Base-by-base conservation (phyloP, 2,888 invertebrate genomes). In the Epinotia demarniana region DNA sequence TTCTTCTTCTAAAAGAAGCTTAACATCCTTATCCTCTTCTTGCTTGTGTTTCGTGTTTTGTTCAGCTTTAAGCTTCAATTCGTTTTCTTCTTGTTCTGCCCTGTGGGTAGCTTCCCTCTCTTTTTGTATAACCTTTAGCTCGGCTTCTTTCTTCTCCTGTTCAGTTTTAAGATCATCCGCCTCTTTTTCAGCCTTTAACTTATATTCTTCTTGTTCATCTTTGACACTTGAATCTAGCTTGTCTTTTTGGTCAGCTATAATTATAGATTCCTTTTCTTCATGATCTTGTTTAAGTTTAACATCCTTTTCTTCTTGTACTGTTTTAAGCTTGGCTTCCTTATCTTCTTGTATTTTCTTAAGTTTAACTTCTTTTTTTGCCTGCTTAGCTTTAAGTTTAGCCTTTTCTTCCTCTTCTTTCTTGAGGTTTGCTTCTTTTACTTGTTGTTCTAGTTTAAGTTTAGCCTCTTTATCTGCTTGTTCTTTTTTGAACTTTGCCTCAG, bases 11-110 rank as follows among this genome's bases (percentile, higher is more conserved):
- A 23, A 16, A 12, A 60, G 55, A 27, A 64, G 75, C 77, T 79
- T 55, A 53, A 79, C 79, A 58, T 83, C 70, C 39, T 72, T 72
- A 49, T 80, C 64, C 39, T 74, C 78, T 73, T 75, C 46, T 46
- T 79, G 64, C 76, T 67, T 81, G 71, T 23, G 19, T 1, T 12
- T 6, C 6, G 19, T 13, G 6, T 63, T 43, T n/a, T 68, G 76
- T 39, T 78, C 69, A 43, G 72, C 73, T 33, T 78, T 74, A 46
- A 84, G 79, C 5, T 78, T 72, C 74, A 81, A 78, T 72, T 77
- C 72, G 73, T 77, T 33, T 53, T 78, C 46, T 71, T 63, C 67
- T 73, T 77, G 33, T 33, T 33, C 13, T n/a, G 61, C 67, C 3
- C 0, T 8, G 0, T 12, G 72, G 62, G 72, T 67, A 27, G 49